A percentile compares a stretch with the other conserved stretches of the same genome.
These are phyloP conservation scores for Drosophila suzukii DNA, from an alignment of 1,140 invertebrate species.

Conservation along the genomic window DNA sequence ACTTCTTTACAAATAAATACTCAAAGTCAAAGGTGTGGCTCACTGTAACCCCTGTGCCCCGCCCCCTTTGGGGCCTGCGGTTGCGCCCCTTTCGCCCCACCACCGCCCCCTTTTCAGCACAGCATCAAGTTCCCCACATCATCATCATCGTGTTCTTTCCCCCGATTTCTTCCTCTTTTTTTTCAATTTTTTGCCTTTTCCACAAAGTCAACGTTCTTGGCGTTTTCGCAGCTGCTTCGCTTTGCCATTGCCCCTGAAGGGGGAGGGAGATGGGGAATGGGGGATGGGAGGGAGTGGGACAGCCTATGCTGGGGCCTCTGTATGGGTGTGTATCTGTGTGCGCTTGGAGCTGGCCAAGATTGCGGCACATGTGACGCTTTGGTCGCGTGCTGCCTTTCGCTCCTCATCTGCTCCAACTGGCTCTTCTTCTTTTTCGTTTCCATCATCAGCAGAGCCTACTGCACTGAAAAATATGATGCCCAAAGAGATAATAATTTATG, in stretches of 20 bases:
- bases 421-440: slow-evolving; percentile 7
- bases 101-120: slow-evolving; percentile 7
- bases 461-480: neutral
- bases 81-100: slow-evolving; percentile 10
- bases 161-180: slow-evolving; percentile 31
- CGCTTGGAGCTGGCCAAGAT: slow-evolving; percentile 44
- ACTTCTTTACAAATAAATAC: slow-evolving; percentile 23
- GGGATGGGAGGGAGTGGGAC: slow-evolving; percentile 1
- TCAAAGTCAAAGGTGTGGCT: slow-evolving; percentile 36
- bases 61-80: slow-evolving; percentile 41
- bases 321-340: slow-evolving; percentile 20
- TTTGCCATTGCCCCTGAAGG: slow-evolving; percentile 37
- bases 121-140: slow-evolving; percentile 68
- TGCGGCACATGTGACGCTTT: slow-evolving; percentile 80
- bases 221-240: slow-evolving; percentile 73
- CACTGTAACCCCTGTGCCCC: slow-evolving; percentile 31
- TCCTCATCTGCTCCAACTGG: slow-evolving; percentile 38
- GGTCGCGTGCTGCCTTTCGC: slow-evolving; percentile 73
- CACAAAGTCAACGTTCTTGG: slow-evolving; percentile 80
- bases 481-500: neutral
- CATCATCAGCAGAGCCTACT: neutral
- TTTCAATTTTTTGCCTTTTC: slow-evolving; percentile 65
- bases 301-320: slow-evolving; percentile 11
- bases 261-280: neutral
- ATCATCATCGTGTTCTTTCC: slow-evolving; percentile 47